Conservation (phyloP, 2,888 invertebrate genomes). For the Drosophila helvetica region DNA sequence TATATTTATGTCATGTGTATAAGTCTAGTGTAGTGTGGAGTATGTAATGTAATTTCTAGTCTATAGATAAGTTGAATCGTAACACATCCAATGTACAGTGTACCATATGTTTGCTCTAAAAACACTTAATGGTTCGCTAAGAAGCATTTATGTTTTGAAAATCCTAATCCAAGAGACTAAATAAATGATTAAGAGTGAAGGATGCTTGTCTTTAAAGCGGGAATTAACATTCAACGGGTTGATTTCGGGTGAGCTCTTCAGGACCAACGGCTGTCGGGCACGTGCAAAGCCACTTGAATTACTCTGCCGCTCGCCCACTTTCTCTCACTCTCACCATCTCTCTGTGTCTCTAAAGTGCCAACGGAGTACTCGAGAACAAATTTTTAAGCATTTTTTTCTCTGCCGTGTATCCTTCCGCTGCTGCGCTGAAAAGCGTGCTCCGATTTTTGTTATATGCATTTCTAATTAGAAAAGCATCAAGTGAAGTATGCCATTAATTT, state of each 20-base stretch:
- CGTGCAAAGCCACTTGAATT: slow-evolving; percentile 63
- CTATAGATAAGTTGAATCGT: not conserved
- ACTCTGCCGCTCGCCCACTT: slow-evolving; percentile 23
- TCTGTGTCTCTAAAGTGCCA: slow-evolving; percentile 49
- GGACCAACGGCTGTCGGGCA: slow-evolving; percentile 41
- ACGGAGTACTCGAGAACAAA: slow-evolving; percentile 50
- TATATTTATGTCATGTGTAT: not conserved
- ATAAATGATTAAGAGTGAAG: not conserved
- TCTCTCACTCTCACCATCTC: slow-evolving; percentile 1
- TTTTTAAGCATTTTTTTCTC: slow-evolving; percentile 48
- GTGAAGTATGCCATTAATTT: slow-evolving; percentile 76
- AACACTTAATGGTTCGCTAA: not conserved
- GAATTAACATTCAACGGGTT: not conserved
- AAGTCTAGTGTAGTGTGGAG: not conserved
- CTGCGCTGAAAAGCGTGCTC: slow-evolving; percentile 47
- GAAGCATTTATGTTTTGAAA: not conserved
- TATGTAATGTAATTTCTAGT: not conserved
- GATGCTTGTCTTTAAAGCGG: not conserved
- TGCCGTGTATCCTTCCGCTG: slow-evolving; percentile 7
- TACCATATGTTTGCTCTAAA: not conserved
- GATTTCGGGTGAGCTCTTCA: not conserved
- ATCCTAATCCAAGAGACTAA: not conserved
- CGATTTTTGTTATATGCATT: slow-evolving; percentile 70
- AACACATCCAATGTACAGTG: not conserved
- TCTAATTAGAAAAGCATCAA: slow-evolving; percentile 71